Evolutionary conservation across 2,888 invertebrate genomes (phyloP).

Genomic region (Endomychus coccineus): DNA sequence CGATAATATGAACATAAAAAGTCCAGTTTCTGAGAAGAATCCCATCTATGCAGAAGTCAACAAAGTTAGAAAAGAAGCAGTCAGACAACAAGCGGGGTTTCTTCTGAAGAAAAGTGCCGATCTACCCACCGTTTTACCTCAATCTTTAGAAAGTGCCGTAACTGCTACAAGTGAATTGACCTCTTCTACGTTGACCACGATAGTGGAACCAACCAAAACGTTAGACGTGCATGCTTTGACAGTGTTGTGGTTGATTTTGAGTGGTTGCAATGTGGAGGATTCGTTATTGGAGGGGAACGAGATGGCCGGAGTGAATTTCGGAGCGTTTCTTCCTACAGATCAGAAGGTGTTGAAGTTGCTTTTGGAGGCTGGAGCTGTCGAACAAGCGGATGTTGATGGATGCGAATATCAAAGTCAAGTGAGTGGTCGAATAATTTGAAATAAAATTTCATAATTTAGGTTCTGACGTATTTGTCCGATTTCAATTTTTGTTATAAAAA

Average conservation of each 20-base stretch:
- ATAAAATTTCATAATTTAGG: too few species aligned
- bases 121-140: constrained; percentile 12
- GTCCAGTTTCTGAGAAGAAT: constrained; percentile 31
- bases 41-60: constrained; percentile 39
- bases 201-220: constrained; percentile 7
- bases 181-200: constrained; percentile 10
- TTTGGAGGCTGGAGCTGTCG: constrained; percentile 65
- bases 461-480: too few species aligned
- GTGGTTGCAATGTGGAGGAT: constrained; percentile 56
- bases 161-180: constrained; percentile 5
- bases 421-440: too few species aligned
- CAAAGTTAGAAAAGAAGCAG: constrained; percentile 29
- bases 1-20: constrained; percentile 27
- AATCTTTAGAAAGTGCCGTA: constrained; percentile 9
- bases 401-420: constrained; percentile 44
- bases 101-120: constrained; percentile 10
- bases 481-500: too few species aligned
- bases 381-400: constrained; percentile 44
- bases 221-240: constrained; percentile 61
- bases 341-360: constrained; percentile 63
- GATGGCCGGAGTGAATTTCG: constrained; percentile 45
- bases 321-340: constrained; percentile 59
- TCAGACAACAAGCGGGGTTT: too few species aligned
- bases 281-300: constrained; percentile 47
- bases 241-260: constrained; percentile 68